These are phyloP conservation scores for Patella depressa DNA, from an alignment of 2,888 invertebrate genomes.

Conservation along the genomic window DNA sequence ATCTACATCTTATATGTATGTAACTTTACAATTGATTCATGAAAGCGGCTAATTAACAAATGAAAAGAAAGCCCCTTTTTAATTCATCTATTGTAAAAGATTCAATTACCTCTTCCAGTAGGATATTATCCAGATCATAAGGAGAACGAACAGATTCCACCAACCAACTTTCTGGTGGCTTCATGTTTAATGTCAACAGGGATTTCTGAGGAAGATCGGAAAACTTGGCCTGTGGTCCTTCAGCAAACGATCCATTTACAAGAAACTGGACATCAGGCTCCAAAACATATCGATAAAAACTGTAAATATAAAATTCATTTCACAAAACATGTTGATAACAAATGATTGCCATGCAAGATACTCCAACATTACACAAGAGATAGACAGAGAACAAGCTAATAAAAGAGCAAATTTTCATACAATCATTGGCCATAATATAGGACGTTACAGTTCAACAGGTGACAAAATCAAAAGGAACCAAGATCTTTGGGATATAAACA, in stretches of 20 bases:
- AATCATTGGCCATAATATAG: too few relatives aligned
- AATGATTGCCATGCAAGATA: too few relatives aligned
- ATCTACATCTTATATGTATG: neutral
- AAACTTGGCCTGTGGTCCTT: conserved; percentile 89
- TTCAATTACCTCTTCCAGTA: conserved; percentile 84
- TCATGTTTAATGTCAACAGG: conserved; percentile 88
- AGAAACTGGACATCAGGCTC: conserved; percentile 90
- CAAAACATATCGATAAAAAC: conserved; percentile 95
- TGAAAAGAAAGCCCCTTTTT: too few relatives aligned
- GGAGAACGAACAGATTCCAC: conserved; percentile 78
- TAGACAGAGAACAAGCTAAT: too few relatives aligned
- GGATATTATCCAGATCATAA: conserved; percentile 97
- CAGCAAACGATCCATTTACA: conserved; percentile 78
- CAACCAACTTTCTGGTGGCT: conserved; percentile 85
- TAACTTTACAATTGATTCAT: too few relatives aligned
- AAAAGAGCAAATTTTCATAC: too few relatives aligned
- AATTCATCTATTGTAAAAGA: too few relatives aligned
- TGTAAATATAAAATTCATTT: conserved; percentile 70
- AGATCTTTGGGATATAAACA: too few relatives aligned
- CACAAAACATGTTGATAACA: neutral
- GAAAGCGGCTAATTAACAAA: too few relatives aligned
- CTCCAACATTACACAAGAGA: too few relatives aligned
- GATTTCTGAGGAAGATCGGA: conserved; percentile 91
- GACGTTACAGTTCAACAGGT: too few relatives aligned
- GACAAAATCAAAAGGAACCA: too few relatives aligned